Base-by-base conservation (phyloP, 2,797 vertebrate genomes). In the Pangasius djambal region DNA sequence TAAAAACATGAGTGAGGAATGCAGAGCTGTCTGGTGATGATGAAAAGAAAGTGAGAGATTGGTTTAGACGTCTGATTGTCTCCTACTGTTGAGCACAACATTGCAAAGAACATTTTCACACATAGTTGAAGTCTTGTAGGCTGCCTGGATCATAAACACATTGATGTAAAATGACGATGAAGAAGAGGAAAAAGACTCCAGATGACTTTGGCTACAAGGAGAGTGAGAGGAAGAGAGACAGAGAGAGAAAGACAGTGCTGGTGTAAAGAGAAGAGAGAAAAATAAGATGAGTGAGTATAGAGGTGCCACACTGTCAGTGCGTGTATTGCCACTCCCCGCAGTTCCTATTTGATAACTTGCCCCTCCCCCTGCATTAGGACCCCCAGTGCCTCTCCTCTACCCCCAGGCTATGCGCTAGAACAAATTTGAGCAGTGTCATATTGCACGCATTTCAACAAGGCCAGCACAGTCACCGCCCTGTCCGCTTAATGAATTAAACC, bases 341-440 rank as follows among this genome's bases (percentile, higher is more conserved):
- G 93, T 90, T 90, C 91, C 92, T 89, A 94, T 96, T 95, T 96
- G 94, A 95, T 96, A 96, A 96, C 93, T 94, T 91, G 92, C 95
- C 92, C 94, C 95, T 93, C 96, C 95, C 92, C 92, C 94, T 91
- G 95, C 94, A 96, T 96, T 96, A 96, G 94, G 92, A 92, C 89
- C 61, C 63, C 85, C 87, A 72, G 67, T 55, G 61, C 69, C 69
- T 69, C 92, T 94, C 61, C 61, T 63, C 61, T 20, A 52, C 44
- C 95, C 92, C 87, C 85, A 86, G 92, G 95, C 94, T 94, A 94
- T 93, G 95, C 95, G 95, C 96, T 94, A 95, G 94, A 95, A 96
- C 96, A 96, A 96, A 96, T 96, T 96, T 96, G 94, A 96, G 93
- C 93, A 94, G 96, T 96, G 96, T 96, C 96, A 95, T 95, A 96